Evolutionary conservation across 2,797 vertebrate species (phyloP), one percentile per base, ranked within the genome.

Genomic region (Astyanax mexicanus): DNA sequence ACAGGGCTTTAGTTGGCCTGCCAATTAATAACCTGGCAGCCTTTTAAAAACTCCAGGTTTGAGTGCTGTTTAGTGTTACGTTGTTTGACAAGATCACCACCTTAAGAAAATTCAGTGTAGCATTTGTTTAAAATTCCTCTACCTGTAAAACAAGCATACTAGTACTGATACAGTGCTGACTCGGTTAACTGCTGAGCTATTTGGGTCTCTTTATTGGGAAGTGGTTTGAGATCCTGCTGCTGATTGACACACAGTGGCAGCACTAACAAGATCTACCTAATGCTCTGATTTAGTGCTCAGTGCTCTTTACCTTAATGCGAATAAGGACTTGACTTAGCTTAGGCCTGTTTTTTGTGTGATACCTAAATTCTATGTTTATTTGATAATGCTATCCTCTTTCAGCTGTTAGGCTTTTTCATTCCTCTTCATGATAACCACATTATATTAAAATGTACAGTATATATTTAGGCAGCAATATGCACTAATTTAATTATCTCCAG

Each of bases 281-380:
- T 82, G 78, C 85, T 75, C 82, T 82, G 84, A 83, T 84, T 86
- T 84, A 88, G 81, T 79, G 51, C 70, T 77, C 17, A 83, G 75
- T 77, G 71, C 83, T 84, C 81, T 87, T 84, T 85, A 70, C 71
- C 35, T 17, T 47, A 71, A 68, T 68, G 35, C 61, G 70, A 64
- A 21, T 77, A 79, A 80, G 86, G 87, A 85, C 89, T 89, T 74
- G 86, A 77, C 66, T n/a, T 75, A 35, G 52, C 77, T 76, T 84
- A 75, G 82, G 86, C 88, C 85, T 82, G 85, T 86, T 90, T 88
- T 85, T 84, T 67, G 27, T 17, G 3, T 47, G 81, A 85, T 72
- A 72, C 80, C 81, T 78, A 86, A 49, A 27, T 47, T 45, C 64
- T 87, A 80, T 81, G 84, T 84, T 75, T 82, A 84, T 84, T 75